Percentiles rank a stretch among this genome's conserved stretches.
Conservation (phyloP, 2,113 vertebrate species). For the Halichoeres trimaculatus region DNA sequence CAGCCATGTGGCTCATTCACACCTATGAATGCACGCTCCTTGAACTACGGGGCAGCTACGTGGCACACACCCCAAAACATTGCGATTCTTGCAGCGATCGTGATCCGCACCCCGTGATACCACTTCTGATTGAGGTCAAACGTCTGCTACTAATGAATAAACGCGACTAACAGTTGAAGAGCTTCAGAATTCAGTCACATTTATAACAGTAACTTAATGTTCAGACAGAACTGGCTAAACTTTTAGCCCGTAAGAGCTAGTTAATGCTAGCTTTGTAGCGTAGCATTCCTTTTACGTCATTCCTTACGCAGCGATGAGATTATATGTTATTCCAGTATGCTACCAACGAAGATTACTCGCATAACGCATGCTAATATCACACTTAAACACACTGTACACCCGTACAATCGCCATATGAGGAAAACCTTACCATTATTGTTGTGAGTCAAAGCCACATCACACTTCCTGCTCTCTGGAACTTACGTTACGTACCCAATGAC, state of each 20-base stretch:
- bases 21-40: neutral
- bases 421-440: slow-evolving; percentile 76
- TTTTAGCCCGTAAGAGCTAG: slow-evolving; percentile 39
- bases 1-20: neutral
- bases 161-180: rapidly evolving
- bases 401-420: neutral
- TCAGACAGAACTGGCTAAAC: slow-evolving; percentile 2
- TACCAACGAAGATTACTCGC: rapidly evolving
- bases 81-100: neutral
- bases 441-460: slow-evolving; percentile 79
- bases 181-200: no score
- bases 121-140: neutral
- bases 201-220: neutral
- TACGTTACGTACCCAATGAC: slow-evolving; percentile 24
- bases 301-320: neutral
- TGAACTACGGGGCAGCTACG: slow-evolving; percentile 51
- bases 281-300: slow-evolving; percentile 7
- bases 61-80: slow-evolving; percentile 58
- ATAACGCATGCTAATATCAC: neutral
- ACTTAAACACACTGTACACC: neutral
- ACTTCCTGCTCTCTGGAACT: slow-evolving; percentile 71
- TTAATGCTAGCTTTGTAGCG: slow-evolving; percentile 7
- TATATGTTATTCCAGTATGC: neutral
- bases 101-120: neutral
- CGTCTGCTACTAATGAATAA: rapidly evolving